Conservation (phyloP, 2,113 vertebrate species). For the Morone chrysops region DNA sequence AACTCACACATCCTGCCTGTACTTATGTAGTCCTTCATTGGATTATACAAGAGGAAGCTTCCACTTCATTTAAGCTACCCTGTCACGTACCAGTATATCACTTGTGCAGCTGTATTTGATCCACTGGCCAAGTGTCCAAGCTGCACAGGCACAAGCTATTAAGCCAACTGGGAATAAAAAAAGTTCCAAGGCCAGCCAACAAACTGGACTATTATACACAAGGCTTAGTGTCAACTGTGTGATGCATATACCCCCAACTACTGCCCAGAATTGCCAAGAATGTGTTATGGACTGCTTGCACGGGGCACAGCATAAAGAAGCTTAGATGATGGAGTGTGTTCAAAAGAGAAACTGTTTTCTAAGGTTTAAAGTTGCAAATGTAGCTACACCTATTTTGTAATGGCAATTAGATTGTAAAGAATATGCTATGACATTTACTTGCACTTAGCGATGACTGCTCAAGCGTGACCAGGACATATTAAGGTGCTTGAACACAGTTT, state of each 20-base stretch:
- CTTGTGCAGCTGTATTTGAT: conserved; percentile 47
- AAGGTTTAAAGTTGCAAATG: neutral
- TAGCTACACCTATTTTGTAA: neutral
- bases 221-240: neutral
- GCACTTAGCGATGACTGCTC: conserved; percentile 1
- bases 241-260: neutral
- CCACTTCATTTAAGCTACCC: conserved; percentile 51
- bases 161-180: conserved; percentile 10
- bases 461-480: conserved; percentile 26
- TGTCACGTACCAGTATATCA: conserved; percentile 33
- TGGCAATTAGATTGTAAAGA: neutral
- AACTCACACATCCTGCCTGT: neutral
- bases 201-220: neutral
- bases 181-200: neutral
- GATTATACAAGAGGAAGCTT: conserved; percentile 48
- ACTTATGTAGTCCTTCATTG: neutral
- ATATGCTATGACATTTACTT: conserved; percentile 27
- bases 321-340: neutral
- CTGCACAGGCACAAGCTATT: conserved; percentile 26
- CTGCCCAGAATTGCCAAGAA: neutral
- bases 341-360: neutral
- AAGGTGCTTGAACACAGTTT: conserved; percentile 55
- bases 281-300: neutral
- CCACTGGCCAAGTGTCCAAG: conserved; percentile 28
- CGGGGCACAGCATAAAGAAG: neutral